Base-by-base conservation (phyloP, 2,797 vertebrate genomes). In the Triplophysa yarkandensis region DNA sequence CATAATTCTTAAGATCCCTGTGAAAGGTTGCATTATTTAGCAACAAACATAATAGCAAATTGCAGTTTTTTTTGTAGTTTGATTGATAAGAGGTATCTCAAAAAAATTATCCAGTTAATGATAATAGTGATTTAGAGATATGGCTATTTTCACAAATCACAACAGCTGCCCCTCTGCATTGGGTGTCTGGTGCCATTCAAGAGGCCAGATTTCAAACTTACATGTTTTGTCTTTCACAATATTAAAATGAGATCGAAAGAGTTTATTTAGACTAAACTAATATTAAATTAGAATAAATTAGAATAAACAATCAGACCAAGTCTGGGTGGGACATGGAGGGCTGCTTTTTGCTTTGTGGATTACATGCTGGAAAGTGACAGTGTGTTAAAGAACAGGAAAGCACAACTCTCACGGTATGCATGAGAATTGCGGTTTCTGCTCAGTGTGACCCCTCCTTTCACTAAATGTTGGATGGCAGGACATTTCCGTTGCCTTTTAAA, bases 191-290 rank as follows among this genome's bases (percentile, higher is more conserved):
- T 36, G 41, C 28, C 50, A 48, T 46, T 62, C 58, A 39, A n/a
- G 58, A 61, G 39, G 28, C 28, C 68, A 50, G 61, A 27, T 64
- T 57, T 57, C 41, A 46, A 11, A 48, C 39, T 65, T 39, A 39
- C 61, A 16, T 58, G 65, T 48, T 65, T 58, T 57, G 61, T 64
- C 43, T 76, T 66, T 14, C 19, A 13, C 39, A 61, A 65, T n/a
- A 7, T 28, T 62, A 44, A 65, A 80, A 74, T 71, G 14, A 34
- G 30, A 64, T 74, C 60, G 54, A 54, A 70, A 63, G 60, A 71
- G 72, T 81, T 78, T 74, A 67, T 80, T 78, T 71, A 78, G 68
- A 72, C 73, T 76, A 72, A 78, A 76, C 66, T 60, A 72, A 75
- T 71, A 68, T 78, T 78, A 71, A 74, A 75, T 78, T 75, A 41